phyloP scores from a whole-genome alignment of 2,113 vertebrate genomes.

The Gnathonemus longibarbis region DNA sequence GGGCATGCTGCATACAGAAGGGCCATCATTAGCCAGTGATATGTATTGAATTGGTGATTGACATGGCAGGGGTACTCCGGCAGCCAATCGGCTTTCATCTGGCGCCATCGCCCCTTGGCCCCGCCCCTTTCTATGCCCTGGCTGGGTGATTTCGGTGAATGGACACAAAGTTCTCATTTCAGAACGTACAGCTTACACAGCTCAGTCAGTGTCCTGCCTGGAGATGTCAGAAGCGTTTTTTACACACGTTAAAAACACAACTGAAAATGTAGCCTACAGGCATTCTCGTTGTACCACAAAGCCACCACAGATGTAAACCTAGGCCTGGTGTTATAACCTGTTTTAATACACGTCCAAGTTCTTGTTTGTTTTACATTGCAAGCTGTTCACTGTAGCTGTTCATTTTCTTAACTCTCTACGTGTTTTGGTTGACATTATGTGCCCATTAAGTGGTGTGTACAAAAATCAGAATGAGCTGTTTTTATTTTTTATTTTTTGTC shows the following conservation, averaged over 20 bases:
- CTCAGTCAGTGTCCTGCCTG: background rate
- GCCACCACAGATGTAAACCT: background rate
- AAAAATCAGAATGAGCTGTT: background rate
- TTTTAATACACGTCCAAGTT: background rate
- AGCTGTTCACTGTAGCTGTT: background rate
- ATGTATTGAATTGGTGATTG: background rate
- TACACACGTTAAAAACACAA: background rate
- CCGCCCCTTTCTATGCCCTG: background rate
- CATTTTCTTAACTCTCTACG: background rate
- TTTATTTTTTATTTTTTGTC: background rate
- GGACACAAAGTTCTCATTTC: background rate
- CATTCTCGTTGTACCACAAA: background rate
- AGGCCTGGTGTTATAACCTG: background rate
- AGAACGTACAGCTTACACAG: background rate
- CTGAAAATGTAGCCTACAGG: too few relatives aligned
- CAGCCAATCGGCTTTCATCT: background rate
- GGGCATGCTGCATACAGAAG: background rate
- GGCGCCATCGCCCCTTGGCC: background rate
- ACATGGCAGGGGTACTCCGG: background rate
- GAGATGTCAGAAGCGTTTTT: background rate
- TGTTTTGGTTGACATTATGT: background rate
- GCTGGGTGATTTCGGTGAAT: background rate
- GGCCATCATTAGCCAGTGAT: background rate
- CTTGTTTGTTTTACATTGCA: background rate
- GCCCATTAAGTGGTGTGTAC: background rate